phyloP scores from a whole-genome alignment of 2,113 vertebrate species.

The Coracopsis vasa region DNA sequence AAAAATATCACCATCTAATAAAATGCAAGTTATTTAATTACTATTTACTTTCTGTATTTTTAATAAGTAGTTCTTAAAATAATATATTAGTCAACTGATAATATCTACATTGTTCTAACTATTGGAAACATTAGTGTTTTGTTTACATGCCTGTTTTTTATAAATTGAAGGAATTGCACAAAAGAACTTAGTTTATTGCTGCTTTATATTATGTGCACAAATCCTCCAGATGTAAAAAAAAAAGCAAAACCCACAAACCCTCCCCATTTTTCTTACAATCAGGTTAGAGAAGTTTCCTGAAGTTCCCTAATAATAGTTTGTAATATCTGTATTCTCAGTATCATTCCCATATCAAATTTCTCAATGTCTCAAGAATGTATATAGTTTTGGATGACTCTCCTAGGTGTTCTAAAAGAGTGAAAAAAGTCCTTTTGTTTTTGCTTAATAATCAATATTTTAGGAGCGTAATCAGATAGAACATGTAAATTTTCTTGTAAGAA shows the following conservation, averaged over 20 bases:
- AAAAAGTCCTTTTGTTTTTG: background rate
- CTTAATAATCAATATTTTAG: background rate
- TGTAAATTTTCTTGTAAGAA: background rate
- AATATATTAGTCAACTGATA: background rate
- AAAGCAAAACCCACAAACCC: background rate
- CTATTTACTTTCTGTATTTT: background rate
- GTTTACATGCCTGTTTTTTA: background rate
- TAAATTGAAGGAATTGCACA: background rate
- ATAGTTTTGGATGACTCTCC: background rate
- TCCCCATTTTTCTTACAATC: background rate
- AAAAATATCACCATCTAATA: background rate
- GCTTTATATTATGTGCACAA: background rate
- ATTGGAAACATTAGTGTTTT: background rate
- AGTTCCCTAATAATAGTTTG: background rate
- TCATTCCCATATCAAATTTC: background rate
- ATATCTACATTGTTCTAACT: background rate
- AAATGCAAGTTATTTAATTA: background rate
- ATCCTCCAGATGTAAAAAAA: background rate
- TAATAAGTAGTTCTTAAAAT: background rate
- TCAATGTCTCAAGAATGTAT: background rate
- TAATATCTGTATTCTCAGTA: background rate
- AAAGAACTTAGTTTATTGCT: background rate
- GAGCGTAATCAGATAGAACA: background rate
- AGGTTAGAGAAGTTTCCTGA: background rate
- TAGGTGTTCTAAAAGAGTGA: background rate